Evolutionary conservation across 2,797 vertebrate genomes (phyloP), one percentile per base, ranked within the genome.

Genomic region (Tachyglossus aculeatus): DNA sequence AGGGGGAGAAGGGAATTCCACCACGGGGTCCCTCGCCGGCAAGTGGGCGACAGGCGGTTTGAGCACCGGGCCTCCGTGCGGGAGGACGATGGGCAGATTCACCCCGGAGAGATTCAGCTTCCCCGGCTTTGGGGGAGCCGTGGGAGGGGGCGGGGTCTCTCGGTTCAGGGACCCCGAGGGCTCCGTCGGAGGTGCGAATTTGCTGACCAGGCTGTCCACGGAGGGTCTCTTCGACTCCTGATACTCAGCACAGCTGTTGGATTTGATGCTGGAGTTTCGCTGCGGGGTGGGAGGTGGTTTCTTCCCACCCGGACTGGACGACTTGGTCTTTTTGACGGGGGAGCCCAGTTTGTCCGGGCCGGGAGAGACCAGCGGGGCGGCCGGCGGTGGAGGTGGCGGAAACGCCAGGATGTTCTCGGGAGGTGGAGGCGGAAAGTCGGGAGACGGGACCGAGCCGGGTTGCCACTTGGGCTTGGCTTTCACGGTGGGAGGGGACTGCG

Each of bases 401-500:
- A 97, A 96, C 37, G 88, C 86, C 32, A 93, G 83, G 66, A 89
- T 94, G 86, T 85, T 93, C 37, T 96, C 96, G 6, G 96, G 97
- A 32, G 96, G 97, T 34, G 97, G 97, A 37, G 97, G 97, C 0
- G 97, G 97, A 24, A 98, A 97, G 38, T 97, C 96, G 0, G 95
- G 94, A 7, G 89, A 95, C 3, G 91, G 88, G 57, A 68, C 71
- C 0, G 90, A 64, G 24, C 93, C 87, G 0, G 95, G 96, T 86
- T 97, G 97, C 97, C 97, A 99, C 85, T 94, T 96, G 71, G 97
- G 97, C 86, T 98, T 98, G 41, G 94, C 94, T 83, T 97, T 98
- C 44, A 99, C 97, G 9, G 96, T 95, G 13, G 97, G 97, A 12
- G 96, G 96, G 0, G 96, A 98, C 43, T 95, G 94, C 0, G 96